Evolutionary conservation across 2,888 invertebrate genomes (phyloP), one percentile per base, ranked within the genome.

Genomic region (Alloplasta piceator): DNA sequence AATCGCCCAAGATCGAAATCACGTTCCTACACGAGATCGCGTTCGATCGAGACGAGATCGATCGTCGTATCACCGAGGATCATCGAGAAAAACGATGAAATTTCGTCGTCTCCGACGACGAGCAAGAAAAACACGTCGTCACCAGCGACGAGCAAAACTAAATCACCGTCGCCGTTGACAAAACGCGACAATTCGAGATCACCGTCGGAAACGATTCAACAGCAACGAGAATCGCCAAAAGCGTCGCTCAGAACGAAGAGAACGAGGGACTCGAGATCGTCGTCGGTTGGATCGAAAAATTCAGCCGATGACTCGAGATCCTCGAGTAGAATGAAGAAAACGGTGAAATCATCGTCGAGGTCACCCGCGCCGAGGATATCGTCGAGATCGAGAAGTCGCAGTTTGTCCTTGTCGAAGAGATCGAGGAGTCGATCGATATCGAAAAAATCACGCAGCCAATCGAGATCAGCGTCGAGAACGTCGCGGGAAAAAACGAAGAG

Each of bases 21-120:
- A 14, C 85, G 86, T 52, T 87, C 90, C 7, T 86, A 86, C 48
- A 89, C 91, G 1, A 91, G 90, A 61, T 91, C 89, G 12, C 88
- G 86, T 80, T 14, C 86, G 9, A 26, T 38, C 41, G 82, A 82
- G 55, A 84, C 85, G 26, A 85, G 86, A 46, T 83, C 84, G 6
- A 75, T 67, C 87, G 26, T 80, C 92, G 81, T 90, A 89, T 89
- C 87, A 9, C 86, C 87, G 6, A 83, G 80, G 39, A 61, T 73
- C 39, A 61, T 73, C 39, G 71, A 68, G 36, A 76, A 5, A 48
- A 60, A 9, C 67, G 72, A 41, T 6, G 38, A 77, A 10, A 70
- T 56, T 36, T 86, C 88, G 46, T 85, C 86, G n/a, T 66, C 55
- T 3, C 86, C 26, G 3, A 86, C 4, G 83, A 85, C 5, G 87